Evolutionary conservation across 2,888 invertebrate genomes (phyloP).

Genomic region (Chymomyza procnemis): DNA sequence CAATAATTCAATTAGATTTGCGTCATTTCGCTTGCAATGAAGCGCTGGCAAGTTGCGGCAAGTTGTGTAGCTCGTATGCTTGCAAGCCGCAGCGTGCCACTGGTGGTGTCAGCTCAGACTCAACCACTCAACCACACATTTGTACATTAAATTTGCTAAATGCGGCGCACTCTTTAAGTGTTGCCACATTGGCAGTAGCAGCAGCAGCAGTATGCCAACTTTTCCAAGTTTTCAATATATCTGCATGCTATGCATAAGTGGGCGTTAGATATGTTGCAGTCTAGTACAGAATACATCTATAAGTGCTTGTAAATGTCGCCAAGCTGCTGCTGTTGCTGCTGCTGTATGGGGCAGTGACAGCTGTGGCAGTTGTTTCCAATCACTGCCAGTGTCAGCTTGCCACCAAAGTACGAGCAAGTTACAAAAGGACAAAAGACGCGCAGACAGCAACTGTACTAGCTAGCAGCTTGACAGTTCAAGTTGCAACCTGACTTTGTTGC

Average conservation of each 20-base stretch:
- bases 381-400: conserved; percentile 28
- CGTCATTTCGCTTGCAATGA: conserved; percentile 33
- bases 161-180: background rate
- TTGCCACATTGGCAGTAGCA: background rate
- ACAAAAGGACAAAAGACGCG: background rate
- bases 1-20: conserved; percentile 53
- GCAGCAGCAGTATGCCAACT: no score
- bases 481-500: background rate
- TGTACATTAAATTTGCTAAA: background rate
- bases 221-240: background rate
- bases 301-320: conserved; percentile 38
- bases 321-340: conserved; percentile 4
- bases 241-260: background rate
- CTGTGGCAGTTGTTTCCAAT: conserved; percentile 31
- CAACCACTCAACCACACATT: background rate
- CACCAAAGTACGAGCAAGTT: background rate
- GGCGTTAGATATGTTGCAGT: conserved; percentile 1
- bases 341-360: conserved; percentile 1
- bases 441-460: background rate
- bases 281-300: background rate
- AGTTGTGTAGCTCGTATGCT: background rate
- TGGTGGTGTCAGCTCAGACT: background rate
- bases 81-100: background rate
- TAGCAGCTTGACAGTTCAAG: background rate
- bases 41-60: background rate